Conservation (phyloP, 2,888 invertebrate species). For the Scelioninae gen. 1 region DNA sequence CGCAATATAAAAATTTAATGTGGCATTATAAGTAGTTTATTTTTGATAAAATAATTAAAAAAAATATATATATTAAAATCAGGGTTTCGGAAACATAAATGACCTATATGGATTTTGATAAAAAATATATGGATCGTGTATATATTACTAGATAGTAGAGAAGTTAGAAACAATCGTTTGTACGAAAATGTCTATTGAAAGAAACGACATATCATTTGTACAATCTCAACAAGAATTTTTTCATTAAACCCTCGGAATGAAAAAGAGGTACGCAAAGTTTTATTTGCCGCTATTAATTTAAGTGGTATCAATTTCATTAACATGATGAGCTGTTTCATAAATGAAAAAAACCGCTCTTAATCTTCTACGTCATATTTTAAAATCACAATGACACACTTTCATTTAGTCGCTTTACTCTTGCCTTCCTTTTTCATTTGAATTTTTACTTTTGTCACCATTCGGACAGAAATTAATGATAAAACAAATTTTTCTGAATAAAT, state of each 20-base stretch:
- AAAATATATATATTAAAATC: too few species aligned
- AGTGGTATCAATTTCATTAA: conserved; percentile 42
- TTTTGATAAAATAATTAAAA: too few species aligned
- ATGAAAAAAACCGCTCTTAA: conserved; percentile 17
- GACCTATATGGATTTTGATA: too few species aligned
- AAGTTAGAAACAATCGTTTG: background rate
- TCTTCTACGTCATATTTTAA: conserved; percentile 3
- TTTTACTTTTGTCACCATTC: background rate
- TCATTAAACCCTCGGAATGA: conserved; percentile 15
- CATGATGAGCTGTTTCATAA: conserved; percentile 27
- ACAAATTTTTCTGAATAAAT: conserved; percentile 32
- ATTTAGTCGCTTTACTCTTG: background rate
- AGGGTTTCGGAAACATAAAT: too few species aligned
- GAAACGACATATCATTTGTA: background rate
- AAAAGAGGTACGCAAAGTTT: conserved; percentile 4
- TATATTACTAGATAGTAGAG: too few species aligned
- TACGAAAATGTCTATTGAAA: background rate
- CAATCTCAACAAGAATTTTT: conserved; percentile 9
- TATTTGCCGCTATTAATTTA: conserved; percentile 22
- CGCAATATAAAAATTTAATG: too few species aligned
- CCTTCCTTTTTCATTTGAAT: background rate
- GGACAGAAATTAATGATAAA: background rate
- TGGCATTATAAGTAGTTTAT: too few species aligned
- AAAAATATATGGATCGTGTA: too few species aligned
- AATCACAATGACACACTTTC: conserved; percentile 33